Base-by-base conservation (phyloP, 2,888 invertebrate species). In the Micropterix aruncella region DNA sequence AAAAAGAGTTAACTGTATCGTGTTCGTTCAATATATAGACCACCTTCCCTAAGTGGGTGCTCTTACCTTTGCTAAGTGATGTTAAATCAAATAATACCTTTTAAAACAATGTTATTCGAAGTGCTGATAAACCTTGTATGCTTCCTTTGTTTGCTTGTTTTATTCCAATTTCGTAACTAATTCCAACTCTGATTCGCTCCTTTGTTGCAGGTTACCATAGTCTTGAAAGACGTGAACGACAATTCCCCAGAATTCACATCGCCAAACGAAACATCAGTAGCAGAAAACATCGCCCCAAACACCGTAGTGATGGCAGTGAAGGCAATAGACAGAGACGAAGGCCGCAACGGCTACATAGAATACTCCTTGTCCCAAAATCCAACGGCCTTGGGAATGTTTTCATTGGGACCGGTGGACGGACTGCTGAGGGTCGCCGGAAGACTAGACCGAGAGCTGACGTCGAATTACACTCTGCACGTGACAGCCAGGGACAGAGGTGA, bases 171-270 rank as follows among this genome's bases (percentile, higher is more conserved):
- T n/a, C n/a, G n/a, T n/a, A n/a, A n/a, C n/a, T n/a, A n/a, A n/a
- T n/a, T n/a, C n/a, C n/a, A n/a, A n/a, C n/a, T n/a, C n/a, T n/a
- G n/a, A n/a, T n/a, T n/a, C n/a, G n/a, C 51, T 50, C 54, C 48
- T 48, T 52, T 45, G 46, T 55, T 62, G 52, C 71, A 92, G 91
- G 91, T 93, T 45, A 85, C 83, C 42, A 82, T 94, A 51, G 79
- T 83, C 49, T 71, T 95, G 44, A 81, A 86, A 59, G 94, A 95
- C 63, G 85, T 91, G 49, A 94, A 95, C 66, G 94, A 95, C 61
- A 84, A 89, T 75, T 79, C 85, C 36, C 94, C 94, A 3, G 80
- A 81, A 57, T 91, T 94, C 63, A 75, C 84, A 50, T 83, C 88
- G 3, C 75, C 83, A 16, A 85, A 86, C 57, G 77, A 80, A 57